Evolutionary conservation across 2,113 vertebrate genomes (phyloP).

Genomic region (Prolemur simus): DNA sequence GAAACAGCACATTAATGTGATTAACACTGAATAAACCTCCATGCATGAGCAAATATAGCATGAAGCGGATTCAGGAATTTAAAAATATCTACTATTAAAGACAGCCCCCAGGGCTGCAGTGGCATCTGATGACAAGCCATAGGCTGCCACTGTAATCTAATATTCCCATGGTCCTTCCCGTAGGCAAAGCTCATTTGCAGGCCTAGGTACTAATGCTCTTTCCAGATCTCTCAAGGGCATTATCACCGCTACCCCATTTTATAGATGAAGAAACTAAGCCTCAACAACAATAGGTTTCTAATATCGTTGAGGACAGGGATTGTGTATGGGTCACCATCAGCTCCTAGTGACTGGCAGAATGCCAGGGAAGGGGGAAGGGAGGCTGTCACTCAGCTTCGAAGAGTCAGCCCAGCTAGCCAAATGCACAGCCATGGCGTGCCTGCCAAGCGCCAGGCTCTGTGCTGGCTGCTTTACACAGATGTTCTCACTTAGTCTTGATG

Average conservation of each 20-base stretch:
- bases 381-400: background rate
- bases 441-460: background rate
- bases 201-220: background rate
- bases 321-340: background rate
- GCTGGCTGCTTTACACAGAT: background rate
- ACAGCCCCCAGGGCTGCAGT: slow-evolving; percentile 1
- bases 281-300: background rate
- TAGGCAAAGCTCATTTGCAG: background rate
- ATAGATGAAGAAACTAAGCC: slow-evolving; percentile 28
- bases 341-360: background rate
- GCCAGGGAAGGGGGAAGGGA: background rate
- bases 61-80: slow-evolving; percentile 42
- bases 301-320: background rate
- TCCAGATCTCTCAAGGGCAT: background rate
- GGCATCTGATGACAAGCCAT: background rate
- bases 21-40: slow-evolving; percentile 50
- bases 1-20: slow-evolving; percentile 46
- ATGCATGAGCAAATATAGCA: slow-evolving; percentile 18
- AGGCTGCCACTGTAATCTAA: background rate
- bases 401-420: background rate
- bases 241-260: background rate
- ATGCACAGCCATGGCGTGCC: background rate
- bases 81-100: slow-evolving; percentile 50
- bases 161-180: background rate
- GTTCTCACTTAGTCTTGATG: slow-evolving; percentile 41